Conservation (phyloP, 2,113 vertebrate species). For the Indicator indicator region DNA sequence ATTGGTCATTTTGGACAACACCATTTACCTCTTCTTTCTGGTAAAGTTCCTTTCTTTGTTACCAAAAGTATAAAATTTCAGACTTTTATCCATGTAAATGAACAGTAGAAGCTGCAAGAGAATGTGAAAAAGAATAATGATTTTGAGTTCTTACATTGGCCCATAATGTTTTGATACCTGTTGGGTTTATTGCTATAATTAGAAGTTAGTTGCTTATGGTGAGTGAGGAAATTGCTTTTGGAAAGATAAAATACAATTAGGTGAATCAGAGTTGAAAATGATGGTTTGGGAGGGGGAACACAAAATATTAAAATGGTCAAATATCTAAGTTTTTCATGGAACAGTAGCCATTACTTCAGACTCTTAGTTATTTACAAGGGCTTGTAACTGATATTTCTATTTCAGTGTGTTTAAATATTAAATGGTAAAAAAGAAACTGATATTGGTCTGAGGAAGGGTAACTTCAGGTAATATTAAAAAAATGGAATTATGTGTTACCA, state of each 20-base stretch:
- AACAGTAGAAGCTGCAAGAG: background rate
- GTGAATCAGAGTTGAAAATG: background rate
- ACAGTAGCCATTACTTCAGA: background rate
- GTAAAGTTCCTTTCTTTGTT: conserved; percentile 71
- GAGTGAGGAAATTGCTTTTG: background rate
- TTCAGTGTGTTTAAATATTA: background rate
- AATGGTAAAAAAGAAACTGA: background rate
- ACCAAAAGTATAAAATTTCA: background rate
- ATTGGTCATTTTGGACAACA: conserved; percentile 86
- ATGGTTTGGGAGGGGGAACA: background rate
- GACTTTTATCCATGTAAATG: background rate
- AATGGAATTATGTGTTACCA: background rate
- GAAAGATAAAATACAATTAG: background rate
- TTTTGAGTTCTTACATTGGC: background rate
- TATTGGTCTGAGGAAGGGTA: background rate
- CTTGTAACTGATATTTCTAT: background rate
- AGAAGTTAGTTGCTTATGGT: background rate
- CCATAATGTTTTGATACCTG: background rate
- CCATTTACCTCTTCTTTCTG: conserved; percentile 89
- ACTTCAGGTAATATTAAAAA: background rate
- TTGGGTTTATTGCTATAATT: background rate
- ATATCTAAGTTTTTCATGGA: background rate
- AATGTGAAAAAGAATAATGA: background rate
- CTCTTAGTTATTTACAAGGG: background rate
- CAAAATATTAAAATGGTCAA: background rate